A percentile compares a stretch with the other conserved stretches of the same genome.
Conservation (phyloP, 2,797 vertebrate genomes). For the Sphaeramia orbicularis region DNA sequence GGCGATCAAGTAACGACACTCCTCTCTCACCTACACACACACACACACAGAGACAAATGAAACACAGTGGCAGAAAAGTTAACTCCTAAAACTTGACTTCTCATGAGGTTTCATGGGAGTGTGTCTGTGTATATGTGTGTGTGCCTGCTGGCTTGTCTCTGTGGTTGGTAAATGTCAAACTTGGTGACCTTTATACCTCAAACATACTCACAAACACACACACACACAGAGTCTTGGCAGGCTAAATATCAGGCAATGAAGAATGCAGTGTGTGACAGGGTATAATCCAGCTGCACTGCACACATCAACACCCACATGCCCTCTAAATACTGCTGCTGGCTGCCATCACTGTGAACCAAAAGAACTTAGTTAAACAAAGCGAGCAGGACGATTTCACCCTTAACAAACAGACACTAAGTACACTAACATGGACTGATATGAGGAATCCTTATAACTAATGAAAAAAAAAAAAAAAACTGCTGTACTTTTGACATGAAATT, state of each 20-base stretch:
- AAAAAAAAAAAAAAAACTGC: too few relatives aligned
- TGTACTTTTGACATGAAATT: too few relatives aligned
- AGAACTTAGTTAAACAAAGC: conserved; percentile 40
- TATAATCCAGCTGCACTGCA: conserved; percentile 69
- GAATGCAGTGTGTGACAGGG: conserved; percentile 61
- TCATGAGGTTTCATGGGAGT: conserved; percentile 23
- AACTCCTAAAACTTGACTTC: conserved; percentile 35
- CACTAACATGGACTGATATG: too few relatives aligned
- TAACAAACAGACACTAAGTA: too few relatives aligned
- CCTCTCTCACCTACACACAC: conserved; percentile 91
- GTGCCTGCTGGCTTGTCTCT: conserved; percentile 20
- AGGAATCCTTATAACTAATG: too few relatives aligned
- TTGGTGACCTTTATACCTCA: conserved; percentile 74
- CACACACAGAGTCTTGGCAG: conserved; percentile 57
- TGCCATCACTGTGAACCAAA: conserved; percentile 28
- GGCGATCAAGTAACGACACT: conserved; percentile 95
- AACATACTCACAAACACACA: conserved; percentile 59
- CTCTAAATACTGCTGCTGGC: conserved; percentile 1
- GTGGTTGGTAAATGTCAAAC: conserved; percentile 74
- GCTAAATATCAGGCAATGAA: conserved; percentile 74
- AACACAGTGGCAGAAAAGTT: conserved; percentile 36
- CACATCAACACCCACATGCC: conserved; percentile 55
- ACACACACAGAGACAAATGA: conserved; percentile 39
- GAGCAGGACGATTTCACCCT: too few relatives aligned
- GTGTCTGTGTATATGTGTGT: conserved; percentile 29